Evolutionary conservation across 2,113 vertebrate species (phyloP).

Genomic region (Periophthalmus modestus): DNA sequence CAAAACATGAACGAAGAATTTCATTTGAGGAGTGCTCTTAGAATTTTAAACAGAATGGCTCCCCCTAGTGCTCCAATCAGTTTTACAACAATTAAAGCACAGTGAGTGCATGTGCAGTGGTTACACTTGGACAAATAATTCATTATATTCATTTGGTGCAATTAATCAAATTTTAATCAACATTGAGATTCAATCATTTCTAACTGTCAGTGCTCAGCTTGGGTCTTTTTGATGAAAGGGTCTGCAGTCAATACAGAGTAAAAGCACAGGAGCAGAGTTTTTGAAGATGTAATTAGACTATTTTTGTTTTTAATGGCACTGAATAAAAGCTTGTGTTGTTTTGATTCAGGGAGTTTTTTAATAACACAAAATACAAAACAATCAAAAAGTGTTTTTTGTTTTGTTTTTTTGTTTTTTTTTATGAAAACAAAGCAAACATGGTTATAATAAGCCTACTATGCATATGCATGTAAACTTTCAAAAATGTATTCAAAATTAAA

Average conservation of each 20-base stretch:
- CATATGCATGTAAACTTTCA: background rate
- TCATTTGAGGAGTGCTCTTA: constrained; percentile 17
- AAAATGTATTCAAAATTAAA: background rate
- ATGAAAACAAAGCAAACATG: too few relatives aligned
- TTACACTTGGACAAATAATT: too few relatives aligned
- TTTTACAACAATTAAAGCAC: background rate
- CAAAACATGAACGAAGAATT: constrained; percentile 42
- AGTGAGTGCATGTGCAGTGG: background rate
- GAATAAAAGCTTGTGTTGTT: too few relatives aligned
- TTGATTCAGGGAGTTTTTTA: too few relatives aligned
- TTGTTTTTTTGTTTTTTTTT: too few relatives aligned
- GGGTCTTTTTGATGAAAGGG: background rate
- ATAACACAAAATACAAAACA: too few relatives aligned
- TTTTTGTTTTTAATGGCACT: too few relatives aligned
- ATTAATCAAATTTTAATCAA: background rate
- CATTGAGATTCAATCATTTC: background rate
- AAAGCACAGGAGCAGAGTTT: too few relatives aligned
- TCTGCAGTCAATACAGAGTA: too few relatives aligned
- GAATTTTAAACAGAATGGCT: constrained; percentile 73
- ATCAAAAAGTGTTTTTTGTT: too few relatives aligned
- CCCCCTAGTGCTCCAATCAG: constrained; percentile 69
- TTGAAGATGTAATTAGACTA: too few relatives aligned
- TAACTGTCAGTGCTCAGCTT: background rate
- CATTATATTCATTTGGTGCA: background rate
- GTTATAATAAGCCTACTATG: too few relatives aligned